Conservation (phyloP, 1,140 invertebrate genomes). For the Gonioctena quinquepunctata region DNA sequence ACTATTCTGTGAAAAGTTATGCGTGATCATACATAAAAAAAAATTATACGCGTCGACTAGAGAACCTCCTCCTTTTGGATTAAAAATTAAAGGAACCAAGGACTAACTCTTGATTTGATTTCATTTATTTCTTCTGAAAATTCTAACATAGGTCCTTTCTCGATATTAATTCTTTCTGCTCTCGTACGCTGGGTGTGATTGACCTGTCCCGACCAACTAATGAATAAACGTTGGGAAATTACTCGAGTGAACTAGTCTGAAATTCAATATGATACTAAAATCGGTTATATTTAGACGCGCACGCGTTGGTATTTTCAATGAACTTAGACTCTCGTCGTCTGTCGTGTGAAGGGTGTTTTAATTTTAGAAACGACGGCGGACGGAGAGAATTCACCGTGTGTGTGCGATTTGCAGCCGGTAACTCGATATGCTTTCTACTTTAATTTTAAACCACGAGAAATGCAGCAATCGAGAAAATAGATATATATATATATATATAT, state of each 20-base stretch:
- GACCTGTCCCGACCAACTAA: neutral
- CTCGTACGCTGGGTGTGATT: neutral
- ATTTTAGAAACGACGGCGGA: neutral
- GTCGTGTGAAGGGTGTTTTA: conserved; percentile 10
- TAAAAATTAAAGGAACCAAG: too few species aligned
- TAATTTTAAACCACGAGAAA: neutral
- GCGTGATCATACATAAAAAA: too few species aligned
- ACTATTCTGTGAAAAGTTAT: too few species aligned
- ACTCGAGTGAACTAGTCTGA: neutral
- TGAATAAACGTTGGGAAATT: neutral
- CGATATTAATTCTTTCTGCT: too few species aligned
- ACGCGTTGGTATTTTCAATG: conserved; percentile 18
- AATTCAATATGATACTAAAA: conserved; percentile 11
- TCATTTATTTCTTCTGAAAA: too few species aligned
- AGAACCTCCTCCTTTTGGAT: too few species aligned
- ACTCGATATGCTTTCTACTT: neutral
- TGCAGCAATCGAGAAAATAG: neutral
- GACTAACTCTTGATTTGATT: too few species aligned
- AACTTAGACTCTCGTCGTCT: neutral
- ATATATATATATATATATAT: too few species aligned
- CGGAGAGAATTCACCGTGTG: neutral
- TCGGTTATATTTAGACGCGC: conserved; percentile 12
- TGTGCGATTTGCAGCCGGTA: neutral
- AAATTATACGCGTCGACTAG: too few species aligned
- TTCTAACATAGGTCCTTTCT: too few species aligned